Conservation (phyloP, 2,797 vertebrate genomes). For the Cygnus olor region DNA sequence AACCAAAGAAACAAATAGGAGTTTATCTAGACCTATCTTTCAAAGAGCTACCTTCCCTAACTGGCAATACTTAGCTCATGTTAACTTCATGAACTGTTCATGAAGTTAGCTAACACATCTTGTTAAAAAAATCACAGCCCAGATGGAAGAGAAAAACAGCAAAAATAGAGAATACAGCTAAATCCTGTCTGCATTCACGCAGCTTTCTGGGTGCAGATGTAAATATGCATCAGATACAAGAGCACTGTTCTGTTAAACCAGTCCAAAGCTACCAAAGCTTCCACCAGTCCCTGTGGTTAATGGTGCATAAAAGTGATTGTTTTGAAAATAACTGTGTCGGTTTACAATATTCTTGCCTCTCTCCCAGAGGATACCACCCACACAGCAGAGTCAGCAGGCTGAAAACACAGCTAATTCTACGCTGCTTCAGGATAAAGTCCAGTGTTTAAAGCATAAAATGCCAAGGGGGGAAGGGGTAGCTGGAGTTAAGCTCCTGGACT, state of each 20-base stretch:
- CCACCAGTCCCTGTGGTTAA: not conserved
- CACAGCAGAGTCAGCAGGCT: conserved; percentile 17
- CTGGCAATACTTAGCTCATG: not conserved
- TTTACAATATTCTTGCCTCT: conserved; percentile 38
- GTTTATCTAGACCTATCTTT: not conserved
- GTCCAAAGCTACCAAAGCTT: not conserved
- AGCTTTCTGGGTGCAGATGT: not conserved
- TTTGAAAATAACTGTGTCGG: not conserved
- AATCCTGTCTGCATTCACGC: not conserved
- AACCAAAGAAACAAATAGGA: not conserved
- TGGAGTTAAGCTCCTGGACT: conserved; percentile 7
- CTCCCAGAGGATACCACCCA: conserved; percentile 47
- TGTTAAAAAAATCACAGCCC: not conserved
- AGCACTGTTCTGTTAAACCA: not conserved
- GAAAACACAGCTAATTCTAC: conserved; percentile 25
- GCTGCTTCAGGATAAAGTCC: conserved; percentile 6
- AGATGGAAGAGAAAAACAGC: not conserved
- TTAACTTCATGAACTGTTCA: not conserved
- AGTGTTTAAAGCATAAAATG: not conserved
- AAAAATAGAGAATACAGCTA: not conserved
- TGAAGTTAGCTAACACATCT: not conserved
- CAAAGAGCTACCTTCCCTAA: not conserved
- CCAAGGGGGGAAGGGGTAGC: not conserved
- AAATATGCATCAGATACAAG: not conserved
- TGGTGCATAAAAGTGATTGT: not conserved